Conservation (phyloP, 2,888 invertebrate genomes). For the Leptinotarsa haldemani region DNA sequence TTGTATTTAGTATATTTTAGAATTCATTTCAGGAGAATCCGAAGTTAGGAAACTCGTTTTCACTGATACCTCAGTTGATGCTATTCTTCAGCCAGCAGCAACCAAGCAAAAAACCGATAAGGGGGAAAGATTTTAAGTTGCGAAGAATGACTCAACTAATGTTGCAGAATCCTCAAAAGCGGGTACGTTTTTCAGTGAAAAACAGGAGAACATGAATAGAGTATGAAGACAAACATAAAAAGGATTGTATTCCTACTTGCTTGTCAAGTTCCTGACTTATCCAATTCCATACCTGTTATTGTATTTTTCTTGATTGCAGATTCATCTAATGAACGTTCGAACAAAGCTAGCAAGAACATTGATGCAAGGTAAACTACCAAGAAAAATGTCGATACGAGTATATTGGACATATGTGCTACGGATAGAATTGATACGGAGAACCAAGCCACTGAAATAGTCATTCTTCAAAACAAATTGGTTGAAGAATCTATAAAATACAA, state of each 20-base stretch:
- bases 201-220: constrained; percentile 1
- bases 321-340: neutral
- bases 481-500: neutral
- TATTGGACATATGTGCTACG: neutral
- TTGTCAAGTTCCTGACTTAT: neutral
- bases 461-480: neutral
- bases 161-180: neutral
- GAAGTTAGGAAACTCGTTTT: neutral
- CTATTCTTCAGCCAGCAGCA: neutral
- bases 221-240: neutral
- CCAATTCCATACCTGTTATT: neutral
- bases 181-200: neutral
- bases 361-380: neutral
- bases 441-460: neutral
- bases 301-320: neutral
- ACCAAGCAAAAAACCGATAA: neutral
- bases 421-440: neutral
- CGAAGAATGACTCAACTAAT: neutral
- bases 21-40: neutral
- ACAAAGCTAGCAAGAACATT: constrained; percentile 1
- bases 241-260: neutral
- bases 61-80: neutral
- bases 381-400: neutral
- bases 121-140: neutral
- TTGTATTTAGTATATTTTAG: neutral